Evolutionary conservation across 2,888 invertebrate species (phyloP), one percentile per base, ranked within the genome.

Genomic region (Lasioglossum calceatum): DNA sequence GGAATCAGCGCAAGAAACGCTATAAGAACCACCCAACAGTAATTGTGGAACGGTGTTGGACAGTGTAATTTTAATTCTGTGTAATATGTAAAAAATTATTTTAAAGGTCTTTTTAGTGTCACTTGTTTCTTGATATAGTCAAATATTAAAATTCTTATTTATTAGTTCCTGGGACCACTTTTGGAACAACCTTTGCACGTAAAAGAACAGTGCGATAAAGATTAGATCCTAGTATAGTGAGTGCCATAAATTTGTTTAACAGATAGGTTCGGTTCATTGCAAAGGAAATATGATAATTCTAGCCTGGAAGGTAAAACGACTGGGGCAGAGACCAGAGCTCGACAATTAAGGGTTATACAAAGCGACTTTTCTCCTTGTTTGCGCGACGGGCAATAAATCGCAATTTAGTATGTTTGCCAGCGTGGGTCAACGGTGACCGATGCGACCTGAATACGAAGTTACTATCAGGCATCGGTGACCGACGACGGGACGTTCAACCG

Each of bases 371-470:
- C 70, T 23, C 23, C 70, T 70, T 70, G 39, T 70, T 19, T 70
- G 70, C 23, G 36, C 70, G 32, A 12, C 36, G 19, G 19, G 39
- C 70, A 39, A 70, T 70, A 70, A 70, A 70, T 70, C 70, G 70
- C 70, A 70, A 70, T 70, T 70, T 70, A 70, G 70, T 70, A 39
- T 67, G 36, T 70, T 39, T 70, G 70, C 36, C 23, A 36, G 36
- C 70, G 70, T 23, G 70, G 19, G 70, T 70, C 70, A 70, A 36
- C 70, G 39, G 36, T 70, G 70, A 70, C 70, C 39, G 70, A 70
- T 70, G 70, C 70, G 70, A 39, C 70, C 36, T 23, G 70, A 70
- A 70, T 70, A 39, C 36, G 10, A 70, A 70, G 70, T 70, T 70
- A 39, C 39, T 70, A 70, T 70, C 70, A 70, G 70, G 36, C 36